Conservation (phyloP, 2,888 invertebrate genomes). For the Nemotelus pantherinus region DNA sequence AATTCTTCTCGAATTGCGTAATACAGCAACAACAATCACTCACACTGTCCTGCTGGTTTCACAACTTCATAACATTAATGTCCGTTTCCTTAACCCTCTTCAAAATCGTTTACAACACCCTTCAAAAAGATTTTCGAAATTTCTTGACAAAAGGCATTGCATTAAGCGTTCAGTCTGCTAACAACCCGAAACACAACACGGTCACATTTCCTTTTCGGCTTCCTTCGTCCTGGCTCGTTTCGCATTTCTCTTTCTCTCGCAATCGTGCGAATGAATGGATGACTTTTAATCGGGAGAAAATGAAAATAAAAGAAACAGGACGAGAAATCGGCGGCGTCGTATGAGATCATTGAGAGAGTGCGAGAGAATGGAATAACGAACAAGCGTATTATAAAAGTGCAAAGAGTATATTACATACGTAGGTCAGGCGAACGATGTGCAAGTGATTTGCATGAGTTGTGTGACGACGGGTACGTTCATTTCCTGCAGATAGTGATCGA, state of each 20-base stretch:
- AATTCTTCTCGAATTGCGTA: background rate
- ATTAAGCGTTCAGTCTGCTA: conserved; percentile 32
- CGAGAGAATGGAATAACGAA: background rate
- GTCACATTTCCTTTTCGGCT: background rate
- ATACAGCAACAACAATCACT: background rate
- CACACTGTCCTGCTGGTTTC: background rate
- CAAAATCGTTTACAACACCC: conserved; percentile 33
- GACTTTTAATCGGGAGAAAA: conserved; percentile 1
- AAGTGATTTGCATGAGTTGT: background rate
- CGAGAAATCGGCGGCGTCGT: conserved; percentile 8
- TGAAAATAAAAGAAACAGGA: background rate
- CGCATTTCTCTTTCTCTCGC: background rate
- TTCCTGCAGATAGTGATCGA: conserved; percentile 13
- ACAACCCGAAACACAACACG: background rate
- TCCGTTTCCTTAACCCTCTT: conserved; percentile 38
- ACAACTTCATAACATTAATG: conserved; percentile 40
- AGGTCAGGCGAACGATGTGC: background rate
- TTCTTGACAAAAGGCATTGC: conserved; percentile 36
- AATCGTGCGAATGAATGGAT: background rate
- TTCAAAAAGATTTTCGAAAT: conserved; percentile 28
- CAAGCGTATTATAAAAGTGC: background rate
- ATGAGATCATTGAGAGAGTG: background rate
- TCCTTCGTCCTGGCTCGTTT: background rate
- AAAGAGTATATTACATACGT: background rate
- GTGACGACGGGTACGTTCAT: background rate